phyloP scores from a whole-genome alignment of 2,888 invertebrate genomes.

The Philereme transversata region DNA sequence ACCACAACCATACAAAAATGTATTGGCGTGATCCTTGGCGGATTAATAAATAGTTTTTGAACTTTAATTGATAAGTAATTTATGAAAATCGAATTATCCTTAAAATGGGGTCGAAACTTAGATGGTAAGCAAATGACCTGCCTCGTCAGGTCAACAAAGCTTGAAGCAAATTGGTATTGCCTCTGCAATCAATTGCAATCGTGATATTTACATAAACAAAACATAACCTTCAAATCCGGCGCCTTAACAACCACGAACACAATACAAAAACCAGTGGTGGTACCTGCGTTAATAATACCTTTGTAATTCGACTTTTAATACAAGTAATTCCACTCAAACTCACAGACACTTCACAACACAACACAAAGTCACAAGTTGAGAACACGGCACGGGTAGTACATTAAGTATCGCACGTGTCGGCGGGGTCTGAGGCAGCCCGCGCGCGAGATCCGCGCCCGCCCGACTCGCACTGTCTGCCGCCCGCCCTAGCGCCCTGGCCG shows the following conservation, averaged over 20 bases:
- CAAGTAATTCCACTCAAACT: constrained; percentile 1
- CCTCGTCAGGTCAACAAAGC: neutral
- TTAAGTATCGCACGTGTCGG: constrained; percentile 2
- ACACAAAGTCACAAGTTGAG: constrained; percentile 7
- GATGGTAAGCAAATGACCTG: no score
- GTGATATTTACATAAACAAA: constrained; percentile 30
- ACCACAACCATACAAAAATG: no score
- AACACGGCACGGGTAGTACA: neutral
- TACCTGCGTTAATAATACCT: constrained; percentile 8
- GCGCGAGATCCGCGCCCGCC: constrained; percentile 27
- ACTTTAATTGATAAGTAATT: no score
- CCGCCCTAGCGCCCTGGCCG: constrained; percentile 43
- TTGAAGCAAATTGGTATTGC: neutral
- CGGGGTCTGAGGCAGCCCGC: constrained; percentile 13
- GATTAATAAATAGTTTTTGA: no score
- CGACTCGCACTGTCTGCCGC: constrained; percentile 27
- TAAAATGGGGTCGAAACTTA: no score
- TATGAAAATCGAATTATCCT: no score
- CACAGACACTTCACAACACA: constrained; percentile 31
- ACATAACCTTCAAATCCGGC: constrained; percentile 20
- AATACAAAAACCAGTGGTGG: neutral
- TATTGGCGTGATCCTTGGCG: no score
- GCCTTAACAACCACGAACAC: neutral
- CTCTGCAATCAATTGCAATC: no score
- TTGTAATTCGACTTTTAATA: neutral